A percentile compares a stretch with the other conserved stretches of the same genome.
Conservation (phyloP, 2,113 vertebrate genomes). For the Cynoglossus semilaevis region DNA sequence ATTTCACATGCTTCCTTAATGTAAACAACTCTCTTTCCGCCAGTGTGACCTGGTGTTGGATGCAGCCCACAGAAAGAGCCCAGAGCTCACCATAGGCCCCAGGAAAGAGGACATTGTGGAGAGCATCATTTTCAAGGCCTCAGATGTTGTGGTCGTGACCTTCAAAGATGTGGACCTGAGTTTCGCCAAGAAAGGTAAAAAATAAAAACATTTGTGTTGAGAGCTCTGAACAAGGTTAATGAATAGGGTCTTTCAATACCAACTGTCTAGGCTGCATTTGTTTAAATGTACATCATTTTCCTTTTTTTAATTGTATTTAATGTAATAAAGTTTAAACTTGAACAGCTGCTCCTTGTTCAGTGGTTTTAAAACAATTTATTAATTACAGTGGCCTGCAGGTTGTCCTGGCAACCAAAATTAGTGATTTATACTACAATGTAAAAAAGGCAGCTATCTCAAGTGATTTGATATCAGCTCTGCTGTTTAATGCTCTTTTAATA, state of each 20-base stretch:
- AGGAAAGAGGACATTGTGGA: constrained; percentile 96
- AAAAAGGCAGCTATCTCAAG: not conserved
- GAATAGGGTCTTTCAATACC: too few species aligned
- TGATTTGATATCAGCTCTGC: not conserved
- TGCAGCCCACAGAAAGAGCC: constrained; percentile 92
- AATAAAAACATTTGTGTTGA: constrained; percentile 13
- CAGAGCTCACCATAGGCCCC: constrained; percentile 84
- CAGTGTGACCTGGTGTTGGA: constrained; percentile 97
- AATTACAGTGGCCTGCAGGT: too few species aligned
- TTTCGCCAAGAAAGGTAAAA: constrained; percentile 97
- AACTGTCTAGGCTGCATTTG: not conserved
- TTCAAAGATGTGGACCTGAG: constrained; percentile 98
- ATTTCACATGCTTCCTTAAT: constrained; percentile 10
- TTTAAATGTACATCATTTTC: constrained; percentile 28
- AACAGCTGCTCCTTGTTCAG: constrained; percentile 42
- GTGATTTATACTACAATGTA: not conserved
- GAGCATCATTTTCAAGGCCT: constrained; percentile 96
- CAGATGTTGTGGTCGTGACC: constrained; percentile 93
- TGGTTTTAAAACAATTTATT: too few species aligned
- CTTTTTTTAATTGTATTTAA: constrained; percentile 35
- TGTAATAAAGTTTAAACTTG: constrained; percentile 43
- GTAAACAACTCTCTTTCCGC: constrained; percentile 29
- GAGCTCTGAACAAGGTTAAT: not conserved
- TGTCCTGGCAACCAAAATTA: too few species aligned
- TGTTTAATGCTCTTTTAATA: not conserved